Evolutionary conservation across 2,113 vertebrate species (phyloP).

Genomic region (Thomomys bottae): DNA sequence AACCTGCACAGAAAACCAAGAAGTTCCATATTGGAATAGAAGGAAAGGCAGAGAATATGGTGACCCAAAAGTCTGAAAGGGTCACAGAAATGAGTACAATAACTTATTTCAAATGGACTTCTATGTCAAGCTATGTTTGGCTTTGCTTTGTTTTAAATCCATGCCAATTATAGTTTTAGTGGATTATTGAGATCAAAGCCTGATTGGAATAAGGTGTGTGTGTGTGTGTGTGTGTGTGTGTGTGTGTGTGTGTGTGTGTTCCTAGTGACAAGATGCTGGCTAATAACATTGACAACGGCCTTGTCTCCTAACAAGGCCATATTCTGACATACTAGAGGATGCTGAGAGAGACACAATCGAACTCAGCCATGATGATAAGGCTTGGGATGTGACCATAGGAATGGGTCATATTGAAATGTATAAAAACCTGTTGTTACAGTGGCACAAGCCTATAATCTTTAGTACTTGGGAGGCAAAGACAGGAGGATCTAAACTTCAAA

Average conservation of each 20-base stretch:
- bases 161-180: background rate
- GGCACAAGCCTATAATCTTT: background rate
- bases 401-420: background rate
- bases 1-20: background rate
- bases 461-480: too few relatives aligned
- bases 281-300: background rate
- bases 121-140: background rate
- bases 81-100: background rate
- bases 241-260: too few relatives aligned
- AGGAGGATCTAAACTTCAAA: background rate
- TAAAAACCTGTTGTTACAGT: background rate
- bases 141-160: background rate
- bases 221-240: background rate
- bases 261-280: background rate
- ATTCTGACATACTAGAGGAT: background rate
- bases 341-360: background rate
- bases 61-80: background rate
- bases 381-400: background rate
- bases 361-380: background rate
- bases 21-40: background rate
- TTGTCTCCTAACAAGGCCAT: background rate
- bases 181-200: too few relatives aligned
- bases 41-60: background rate
- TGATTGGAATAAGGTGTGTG: too few relatives aligned
- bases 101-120: background rate